Evolutionary conservation across 2,888 invertebrate genomes (phyloP).

Genomic region (Ceramica pisi): DNA sequence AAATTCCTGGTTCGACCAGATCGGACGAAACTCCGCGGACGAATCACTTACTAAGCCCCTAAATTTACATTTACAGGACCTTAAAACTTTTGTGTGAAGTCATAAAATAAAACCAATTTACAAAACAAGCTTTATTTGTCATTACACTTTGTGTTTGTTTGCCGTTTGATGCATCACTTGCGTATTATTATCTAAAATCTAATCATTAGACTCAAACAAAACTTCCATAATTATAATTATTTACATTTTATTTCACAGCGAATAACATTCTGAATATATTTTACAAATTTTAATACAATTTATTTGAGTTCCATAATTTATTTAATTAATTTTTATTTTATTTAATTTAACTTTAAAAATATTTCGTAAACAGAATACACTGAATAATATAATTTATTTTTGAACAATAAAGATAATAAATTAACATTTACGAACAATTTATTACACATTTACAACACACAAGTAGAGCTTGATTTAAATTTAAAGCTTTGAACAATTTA

Average conservation of each 20-base stretch:
- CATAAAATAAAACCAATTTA: conserved; percentile 67
- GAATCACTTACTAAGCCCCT: too few relatives aligned
- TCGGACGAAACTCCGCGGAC: too few relatives aligned
- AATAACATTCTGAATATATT: conserved; percentile 61
- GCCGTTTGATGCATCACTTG: conserved; percentile 65
- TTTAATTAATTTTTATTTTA: conserved; percentile 12
- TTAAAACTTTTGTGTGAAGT: neutral
- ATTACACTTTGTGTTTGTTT: conserved; percentile 83
- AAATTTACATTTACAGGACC: neutral
- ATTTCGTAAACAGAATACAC: conserved; percentile 8
- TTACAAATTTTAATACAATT: conserved; percentile 64
- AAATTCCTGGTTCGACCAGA: too few relatives aligned
- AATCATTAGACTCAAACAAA: conserved; percentile 56
- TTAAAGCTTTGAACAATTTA: conserved; percentile 67
- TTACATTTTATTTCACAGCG: conserved; percentile 69
- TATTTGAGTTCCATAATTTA: too few relatives aligned
- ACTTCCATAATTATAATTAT: conserved; percentile 63
- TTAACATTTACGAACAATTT: conserved; percentile 17
- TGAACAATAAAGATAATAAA: conserved; percentile 4
- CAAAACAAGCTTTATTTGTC: conserved; percentile 88
- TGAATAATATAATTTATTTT: neutral
- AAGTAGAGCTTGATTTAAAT: conserved; percentile 57
- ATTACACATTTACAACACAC: conserved; percentile 53
- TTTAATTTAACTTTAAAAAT: conserved; percentile 14
- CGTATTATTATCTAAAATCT: conserved; percentile 59